Base-by-base conservation (phyloP, 2,113 vertebrate genomes). In the Pelobates fuscus region DNA sequence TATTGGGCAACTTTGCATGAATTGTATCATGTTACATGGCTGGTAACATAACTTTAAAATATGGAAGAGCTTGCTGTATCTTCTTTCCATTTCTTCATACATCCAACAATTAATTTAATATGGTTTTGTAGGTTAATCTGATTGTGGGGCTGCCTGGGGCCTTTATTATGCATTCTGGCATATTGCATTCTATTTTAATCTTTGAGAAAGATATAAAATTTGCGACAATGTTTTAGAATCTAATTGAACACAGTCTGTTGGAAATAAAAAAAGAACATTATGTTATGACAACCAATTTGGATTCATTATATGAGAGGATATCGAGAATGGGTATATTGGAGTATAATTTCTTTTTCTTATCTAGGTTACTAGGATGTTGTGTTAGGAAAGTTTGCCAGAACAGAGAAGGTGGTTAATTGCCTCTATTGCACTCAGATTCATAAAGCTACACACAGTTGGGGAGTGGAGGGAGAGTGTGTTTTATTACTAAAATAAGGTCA, bases 151-250 rank as follows among this genome's bases (percentile, higher is more conserved):
- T 77, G 73, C 73, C 73, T 77, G 73, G 41, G 65, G 73, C 73
- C 43, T 68, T 58, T 60, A 68, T 77, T 68, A 77, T 60, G 41
- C 65, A 67, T 77, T 52, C 65, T 61, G 55, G 73, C 73, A 77
- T 77, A 68, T 77, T 68, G 65, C 65, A 61, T 77, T 77, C 73
- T 77, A 77, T 77, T 77, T 77, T 77, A 67, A 77, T 77, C 73
- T 77, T 76, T 68, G 65, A 77, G 43, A 24, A 77, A 77, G 73
- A 77, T 77, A 77, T 75, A 75, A 75, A 66, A 77, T 68, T 67
- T 77, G 73, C 41, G 54, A 67, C 73, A 77, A 77, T 77, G 73
- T 68, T 77, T 77, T 68, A 77, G 55, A 77, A 61, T 54, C 64
- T 77, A 67, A 77, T 61, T 77, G 64, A 77, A 77, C 73, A 77